Base-by-base conservation (phyloP, 2,113 vertebrate genomes). In the Scomber colias region DNA sequence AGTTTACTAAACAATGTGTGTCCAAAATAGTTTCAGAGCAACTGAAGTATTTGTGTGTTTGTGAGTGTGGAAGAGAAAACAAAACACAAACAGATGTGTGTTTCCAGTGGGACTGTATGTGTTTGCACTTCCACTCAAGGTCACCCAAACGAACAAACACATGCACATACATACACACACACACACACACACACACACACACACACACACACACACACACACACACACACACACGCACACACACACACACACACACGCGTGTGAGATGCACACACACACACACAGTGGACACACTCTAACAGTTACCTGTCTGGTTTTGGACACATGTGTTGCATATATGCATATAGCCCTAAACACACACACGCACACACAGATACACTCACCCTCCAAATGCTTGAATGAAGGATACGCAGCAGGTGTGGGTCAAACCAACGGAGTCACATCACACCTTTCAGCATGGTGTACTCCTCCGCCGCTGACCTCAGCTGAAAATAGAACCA, bases 401-500 rank as follows among this genome's bases (percentile, higher is more conserved):
- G 83, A 92, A 90, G 92, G 91, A 88, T 87, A 86, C 87, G 3
- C 93, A 88, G 93, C 90, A 91, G 84, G 93, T 88, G 91, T 87
- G 88, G 93, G 93, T 93, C 90, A 91, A 87, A 88, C 87, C 79
- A 63, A 79, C 87, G 62, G 89, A 75, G 87, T 85, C 86, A 80
- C 75, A 86, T 94, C 85, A 63, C 92, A 86, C 85, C 90, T 91
- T 81, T 64, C 91, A 78, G 77, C 65, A n/a, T 89, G 90, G 14
- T 6, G 30, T 90, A 89, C 87, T 91, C 89, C 89, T 92, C 93
- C 90, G 83, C 90, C 82, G 79, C 90, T 93, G 92, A 94, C 90
- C 90, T 92, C 74, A 85, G 87, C 90, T 91, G 81, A 89, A 92
- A 94, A 92, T 94, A 94, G 93, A 92, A 91, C 89, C 90, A 92